Evolutionary conservation across 2,797 vertebrate species (phyloP), one percentile per base, ranked within the genome.

Genomic region (Synaphobranchus kaupii): DNA sequence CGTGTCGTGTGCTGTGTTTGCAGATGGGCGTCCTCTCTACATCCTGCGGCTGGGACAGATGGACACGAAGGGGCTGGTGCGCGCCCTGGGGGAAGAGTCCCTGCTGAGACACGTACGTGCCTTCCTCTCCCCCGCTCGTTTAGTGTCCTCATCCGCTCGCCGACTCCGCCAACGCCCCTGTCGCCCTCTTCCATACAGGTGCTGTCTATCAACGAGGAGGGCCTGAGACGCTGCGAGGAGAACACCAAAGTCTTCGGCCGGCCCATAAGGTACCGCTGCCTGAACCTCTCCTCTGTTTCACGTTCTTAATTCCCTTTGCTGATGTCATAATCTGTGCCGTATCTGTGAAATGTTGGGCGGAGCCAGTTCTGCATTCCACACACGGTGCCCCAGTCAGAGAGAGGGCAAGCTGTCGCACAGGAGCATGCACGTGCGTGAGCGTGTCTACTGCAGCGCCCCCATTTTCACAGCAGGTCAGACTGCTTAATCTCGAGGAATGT

Each of bases 31-130:
- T 87, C 99, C 99, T 0, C 93, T 99, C 28, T 99, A 99, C 25
- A 96, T 99, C 90, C 96, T 99, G 91, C 94, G 98, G 82, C 92
- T 99, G 91, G 99, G 99, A n/a, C 99, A 99, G 95, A 99, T 99
- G 99, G 99, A 99, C 94, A 99, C 99, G 85, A 99, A 99, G 93
- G 99, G 99, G 76, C 89, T 99, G 89, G 98, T 99, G 90, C 94
- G 98, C 7, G 98, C 98, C 39, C 97, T 99, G 0, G 99, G 99
- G 34, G 99, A 99, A 91, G 99, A 99, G 91, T 98, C 98, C 56
- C 94, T 99, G 87, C 97, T 99, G 90, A 96, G 99, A 95, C 98
- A 99, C 0, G 99, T 99, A 93, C 94, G 98, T 95, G 71, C 81
- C 12, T 10, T 7, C 0, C 63, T 66, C 22, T 68, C 22, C 66